These are phyloP conservation scores for Potorous gilbertii DNA, from an alignment of 2,797 vertebrate genomes.

Conservation along the genomic window DNA sequence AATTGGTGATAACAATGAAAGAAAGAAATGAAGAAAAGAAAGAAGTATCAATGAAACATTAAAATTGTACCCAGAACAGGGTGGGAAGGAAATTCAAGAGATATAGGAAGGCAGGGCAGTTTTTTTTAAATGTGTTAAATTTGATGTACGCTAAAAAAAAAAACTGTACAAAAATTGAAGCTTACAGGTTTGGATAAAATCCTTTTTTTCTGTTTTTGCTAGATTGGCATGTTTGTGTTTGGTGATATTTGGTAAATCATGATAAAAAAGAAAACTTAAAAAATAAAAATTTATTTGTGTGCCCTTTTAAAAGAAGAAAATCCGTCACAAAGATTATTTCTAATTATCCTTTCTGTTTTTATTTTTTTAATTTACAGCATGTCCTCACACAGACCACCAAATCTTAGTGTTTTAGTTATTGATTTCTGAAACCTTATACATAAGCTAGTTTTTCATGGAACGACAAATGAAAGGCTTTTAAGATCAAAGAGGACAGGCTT, in stretches of 20 bases:
- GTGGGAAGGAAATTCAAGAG: not conserved
- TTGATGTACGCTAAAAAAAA: not conserved
- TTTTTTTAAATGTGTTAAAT: not conserved
- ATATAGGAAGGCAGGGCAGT: not conserved
- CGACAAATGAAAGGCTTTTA: not conserved
- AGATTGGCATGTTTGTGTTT: not conserved
- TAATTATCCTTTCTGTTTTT: slow-evolving; percentile 10
- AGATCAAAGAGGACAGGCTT: slow-evolving; percentile 39
- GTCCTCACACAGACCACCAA: not conserved
- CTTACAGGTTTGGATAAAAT: not conserved
- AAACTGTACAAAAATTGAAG: not conserved
- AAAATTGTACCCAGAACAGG: not conserved
- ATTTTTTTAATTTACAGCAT: slow-evolving; percentile 1
- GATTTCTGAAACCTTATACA: not conserved
- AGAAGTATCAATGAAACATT: not conserved
- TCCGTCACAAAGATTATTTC: not conserved
- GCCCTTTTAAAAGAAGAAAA: slow-evolving; percentile 18
- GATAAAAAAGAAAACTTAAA: slow-evolving; percentile 48
- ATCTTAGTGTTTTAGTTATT: not conserved
- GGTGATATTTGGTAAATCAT: not conserved
- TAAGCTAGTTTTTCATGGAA: not conserved
- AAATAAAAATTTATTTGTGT: slow-evolving; percentile 18
- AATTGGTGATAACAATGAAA: not conserved
- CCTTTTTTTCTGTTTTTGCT: not conserved
- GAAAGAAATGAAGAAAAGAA: not conserved